Evolutionary conservation across 1,140 invertebrate species (phyloP), one percentile per base, ranked within the genome.

Genomic region (Neodiprion fabricii): DNA sequence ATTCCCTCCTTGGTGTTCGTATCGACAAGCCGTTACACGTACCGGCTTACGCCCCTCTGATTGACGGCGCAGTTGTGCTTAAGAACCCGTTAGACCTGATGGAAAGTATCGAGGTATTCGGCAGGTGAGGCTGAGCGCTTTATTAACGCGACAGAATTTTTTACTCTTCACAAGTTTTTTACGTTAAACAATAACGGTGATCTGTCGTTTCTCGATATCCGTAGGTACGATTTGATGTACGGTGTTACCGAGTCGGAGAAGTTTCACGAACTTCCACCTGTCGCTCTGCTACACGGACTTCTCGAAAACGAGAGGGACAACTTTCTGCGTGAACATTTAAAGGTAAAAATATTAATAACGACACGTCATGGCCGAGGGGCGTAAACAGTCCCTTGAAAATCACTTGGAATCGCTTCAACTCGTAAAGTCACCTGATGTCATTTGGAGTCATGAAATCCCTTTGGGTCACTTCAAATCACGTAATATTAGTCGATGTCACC

Each of bases 161-260:
- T 66, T 50, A 21, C 67, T 14, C 21, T 5, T 65, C 8, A 21
- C 40, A 66, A 65, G 69, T 61, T 50, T 23, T n/a, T 53, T 5
- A 14, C n/a, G 61, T 9, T 12, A 49, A 21, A 48, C 28, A 40
- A 1, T 67, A 12, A 71, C 17, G 28, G 28, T 40, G 5, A 40
- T 5, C 2, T 40, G 28, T 40, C 28, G 28, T 40, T 40, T 40
- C 5, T 61, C 8, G 53, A 9, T 61, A 14, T 14, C 9, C n/a
- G 11, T 9, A 95, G 94, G 78, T 97, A 95, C 81, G 96, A 97
- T 82, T 88, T 99, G 68, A 89, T 99, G 88, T 94, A 96, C 79
- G 97, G 97, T 40, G 92, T 97, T 12, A 96, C 95, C 7, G 94
- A 96, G 85, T 89, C 94, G 77, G 97, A 98, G 85, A 96, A 95